Evolutionary conservation across 2,797 vertebrate genomes (phyloP), one percentile per base, ranked within the genome.

Genomic region (Emys orbicularis): DNA sequence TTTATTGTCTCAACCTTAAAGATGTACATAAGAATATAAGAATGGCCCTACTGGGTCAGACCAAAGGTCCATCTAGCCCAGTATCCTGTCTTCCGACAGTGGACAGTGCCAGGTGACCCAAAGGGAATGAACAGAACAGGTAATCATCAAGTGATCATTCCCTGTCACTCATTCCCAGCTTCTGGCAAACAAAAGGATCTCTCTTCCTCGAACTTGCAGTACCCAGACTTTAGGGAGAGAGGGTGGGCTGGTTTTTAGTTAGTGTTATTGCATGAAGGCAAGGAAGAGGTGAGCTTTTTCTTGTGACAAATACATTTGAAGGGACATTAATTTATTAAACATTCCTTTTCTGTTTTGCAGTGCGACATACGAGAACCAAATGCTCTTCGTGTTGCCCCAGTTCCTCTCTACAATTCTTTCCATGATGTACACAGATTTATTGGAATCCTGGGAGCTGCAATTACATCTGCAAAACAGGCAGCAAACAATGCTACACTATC

Each of bases 391-490:
- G 21, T 99, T 21, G 98, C 99, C 86, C 99, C 99, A 5, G 98
- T 98, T 94, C 99, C 99, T 90, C 99, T 99, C 92, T 99, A 99
- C 98, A 99, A 99, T 98, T 98, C 99, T 93, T 99, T 99, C 97
- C 96, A n/a, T 6, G 99, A 99, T 80, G 99, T 99, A 50, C 98
- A 99, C 94, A 98, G 98, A 95, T 99, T 99, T 96, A 90, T 99
- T 82, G 91, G 93, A 81, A 94, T 97, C 2, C 97, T 99, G 87
- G 96, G 95, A 94, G 97, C 97, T 65, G 98, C 98, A 80, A 98
- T 99, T 88, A 54, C 95, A 2, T 96, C 98, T 95, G 86, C 80
- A 94, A 93, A 97, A 97, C 86, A 96, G 97, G 92, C 92, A 97
- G 87, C 79, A 96, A 95, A 87, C 65, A 88, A 94, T 44, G 61